phyloP scores from a whole-genome alignment of 2,888 invertebrate species.

The Tachina lurida region DNA sequence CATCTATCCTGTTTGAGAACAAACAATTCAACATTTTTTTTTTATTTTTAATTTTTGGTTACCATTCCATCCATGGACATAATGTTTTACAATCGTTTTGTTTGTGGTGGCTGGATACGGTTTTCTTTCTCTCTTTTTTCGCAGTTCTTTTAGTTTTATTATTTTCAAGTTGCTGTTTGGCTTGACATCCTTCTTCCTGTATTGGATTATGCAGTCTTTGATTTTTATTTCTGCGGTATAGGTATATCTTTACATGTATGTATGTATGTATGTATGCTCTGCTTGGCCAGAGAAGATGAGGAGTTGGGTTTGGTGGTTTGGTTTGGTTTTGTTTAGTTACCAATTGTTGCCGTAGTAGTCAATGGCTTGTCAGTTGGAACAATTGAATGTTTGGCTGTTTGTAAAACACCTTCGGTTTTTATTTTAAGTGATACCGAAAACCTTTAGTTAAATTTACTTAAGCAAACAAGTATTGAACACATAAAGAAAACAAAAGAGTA shows the following conservation, averaged over 20 bases:
- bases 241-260: background rate
- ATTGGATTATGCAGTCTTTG: constrained; percentile 55
- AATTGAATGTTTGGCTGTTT: constrained; percentile 81
- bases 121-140: constrained; percentile 23
- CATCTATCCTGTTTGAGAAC: constrained; percentile 53
- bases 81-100: constrained; percentile 67
- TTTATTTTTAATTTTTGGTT: constrained; percentile 10
- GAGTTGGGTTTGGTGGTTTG: background rate
- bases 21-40: constrained; percentile 48
- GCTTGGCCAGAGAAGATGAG: background rate
- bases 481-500: background rate
- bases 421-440: constrained; percentile 74
- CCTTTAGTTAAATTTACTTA: constrained; percentile 66
- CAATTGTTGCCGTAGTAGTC: constrained; percentile 58
- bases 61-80: constrained; percentile 58
- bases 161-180: constrained; percentile 68
- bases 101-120: constrained; percentile 30
- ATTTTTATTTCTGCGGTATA: constrained; percentile 5
- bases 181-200: constrained; percentile 77
- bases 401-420: constrained; percentile 80
- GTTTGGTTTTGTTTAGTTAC: constrained; percentile 12
- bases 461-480: constrained; percentile 52
- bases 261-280: background rate
- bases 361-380: constrained; percentile 67
- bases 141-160: constrained; percentile 33